Evolutionary conservation across 2,888 invertebrate genomes (phyloP), one percentile per base, ranked within the genome.

Genomic region (Cheilosia soror): DNA sequence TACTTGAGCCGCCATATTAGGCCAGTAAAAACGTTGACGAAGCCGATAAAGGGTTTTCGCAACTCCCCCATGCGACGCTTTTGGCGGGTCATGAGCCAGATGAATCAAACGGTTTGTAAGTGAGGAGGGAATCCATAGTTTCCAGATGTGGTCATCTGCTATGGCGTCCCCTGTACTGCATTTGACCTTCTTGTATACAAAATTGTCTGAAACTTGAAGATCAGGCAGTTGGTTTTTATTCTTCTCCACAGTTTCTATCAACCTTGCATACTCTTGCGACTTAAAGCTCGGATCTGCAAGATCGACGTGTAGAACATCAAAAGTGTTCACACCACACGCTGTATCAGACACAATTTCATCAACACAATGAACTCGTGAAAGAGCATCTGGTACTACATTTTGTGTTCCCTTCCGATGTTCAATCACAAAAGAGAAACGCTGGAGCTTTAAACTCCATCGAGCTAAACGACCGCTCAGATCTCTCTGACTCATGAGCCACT

Each of bases 401-500:
- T 29, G 29, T 15, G 29, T 9, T 40, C 62, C 73, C 40, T 63
- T 62, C 29, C 51, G 53, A 44, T 75, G 73, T 20, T 75, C 63
- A 51, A 75, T 75, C 6, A 31, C 13, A 44, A 75, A 75, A n/a
- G 60, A 44, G 20, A 20, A 20, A 20, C 20, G 20, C 2, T 20
- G 20, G 25, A 75, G 47, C 13, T 27, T 29, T 15, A 75, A 42
- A 44, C 63, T 63, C 73, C 65, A 75, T 42, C 62, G 72, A 20
- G 62, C 62, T 13, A 62, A 51, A 2, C 62, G 15, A 33, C 60
- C 72, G 44, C 49, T 60, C 11, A 72, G 37, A 40, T 62, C 72
- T 15, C 49, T 62, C 20, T 72, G 72, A 20, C 27, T 33, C 62
- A 62, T 72, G 47, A 72, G 60, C 72, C 60, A 75, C 31, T 51